Percentiles rank a stretch among this genome's conserved stretches.
Conservation (phyloP, 2,113 vertebrate genomes). For the Nyctereutes procyonoides region DNA sequence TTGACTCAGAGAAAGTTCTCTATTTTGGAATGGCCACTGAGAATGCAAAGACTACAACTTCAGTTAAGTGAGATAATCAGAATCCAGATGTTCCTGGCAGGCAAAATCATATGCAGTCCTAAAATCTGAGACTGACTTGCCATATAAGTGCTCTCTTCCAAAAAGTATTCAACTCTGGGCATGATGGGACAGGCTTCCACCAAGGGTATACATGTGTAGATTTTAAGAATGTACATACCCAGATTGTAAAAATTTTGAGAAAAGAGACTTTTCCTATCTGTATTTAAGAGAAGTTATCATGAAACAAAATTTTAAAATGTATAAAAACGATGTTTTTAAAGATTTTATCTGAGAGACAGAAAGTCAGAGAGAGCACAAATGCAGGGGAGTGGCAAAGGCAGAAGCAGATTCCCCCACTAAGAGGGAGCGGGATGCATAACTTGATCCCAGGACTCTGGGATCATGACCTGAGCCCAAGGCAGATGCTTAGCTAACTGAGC, state of each 20-base stretch:
- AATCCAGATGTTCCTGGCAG: not conserved
- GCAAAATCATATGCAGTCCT: not conserved
- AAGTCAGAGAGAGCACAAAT: no score
- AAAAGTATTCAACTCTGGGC: not conserved
- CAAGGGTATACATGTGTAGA: not conserved
- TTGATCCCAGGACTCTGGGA: no score
- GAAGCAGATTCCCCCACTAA: no score
- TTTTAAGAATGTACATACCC: not conserved
- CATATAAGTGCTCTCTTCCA: not conserved
- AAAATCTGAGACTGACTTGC: not conserved
- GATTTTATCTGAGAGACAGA: no score
- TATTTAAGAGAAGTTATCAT: not conserved
- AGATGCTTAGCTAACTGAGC: no score
- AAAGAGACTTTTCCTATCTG: not conserved
- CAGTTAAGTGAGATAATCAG: not conserved
- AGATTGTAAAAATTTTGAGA: slow-evolving; percentile 2
- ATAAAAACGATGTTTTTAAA: not conserved
- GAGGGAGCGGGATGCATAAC: no score
- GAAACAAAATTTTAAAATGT: not conserved
- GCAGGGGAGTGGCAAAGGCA: no score
- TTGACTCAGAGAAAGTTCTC: slow-evolving; percentile 11
- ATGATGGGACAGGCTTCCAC: not conserved
- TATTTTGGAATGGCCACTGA: not conserved
- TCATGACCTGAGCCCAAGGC: no score
- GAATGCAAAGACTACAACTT: not conserved